Conservation (phyloP, 2,113 vertebrate species). For the Pelecanus crispus region DNA sequence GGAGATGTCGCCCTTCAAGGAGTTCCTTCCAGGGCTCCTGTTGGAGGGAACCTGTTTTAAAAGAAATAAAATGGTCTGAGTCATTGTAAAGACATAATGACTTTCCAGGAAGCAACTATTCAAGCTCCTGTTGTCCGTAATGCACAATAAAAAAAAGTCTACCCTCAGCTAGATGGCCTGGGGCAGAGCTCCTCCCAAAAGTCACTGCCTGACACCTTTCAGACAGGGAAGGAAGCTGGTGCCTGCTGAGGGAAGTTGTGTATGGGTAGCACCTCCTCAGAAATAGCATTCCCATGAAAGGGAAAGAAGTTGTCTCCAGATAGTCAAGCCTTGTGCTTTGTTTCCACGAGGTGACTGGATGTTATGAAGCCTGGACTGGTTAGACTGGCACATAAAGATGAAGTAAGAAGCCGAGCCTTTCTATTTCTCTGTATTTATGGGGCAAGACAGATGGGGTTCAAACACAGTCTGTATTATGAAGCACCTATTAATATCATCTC, state of each 20-base stretch:
- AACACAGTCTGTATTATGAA: conserved; percentile 18
- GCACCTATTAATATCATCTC: conserved; percentile 14
- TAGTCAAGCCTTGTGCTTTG: background rate
- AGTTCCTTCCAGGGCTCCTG: background rate
- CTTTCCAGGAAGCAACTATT: background rate
- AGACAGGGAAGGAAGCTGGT: background rate
- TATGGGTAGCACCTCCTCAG: background rate
- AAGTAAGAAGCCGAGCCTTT: background rate
- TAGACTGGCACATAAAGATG: background rate
- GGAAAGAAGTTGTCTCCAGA: background rate
- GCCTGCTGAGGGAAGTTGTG: background rate
- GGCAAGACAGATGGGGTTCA: conserved; percentile 30
- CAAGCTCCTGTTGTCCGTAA: background rate
- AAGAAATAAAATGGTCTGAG: background rate
- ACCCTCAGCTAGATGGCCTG: background rate
- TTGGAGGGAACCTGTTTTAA: background rate
- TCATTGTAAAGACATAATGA: background rate
- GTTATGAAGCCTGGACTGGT: background rate
- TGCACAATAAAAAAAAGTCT: background rate
- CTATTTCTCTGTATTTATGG: background rate
- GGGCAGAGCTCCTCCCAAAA: background rate
- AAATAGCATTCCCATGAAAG: background rate
- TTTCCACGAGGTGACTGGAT: background rate
- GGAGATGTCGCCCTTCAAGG: background rate
- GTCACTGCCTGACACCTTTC: background rate